Conservation (phyloP, 1,140 invertebrate species). For the Helicoverpa armigera region DNA sequence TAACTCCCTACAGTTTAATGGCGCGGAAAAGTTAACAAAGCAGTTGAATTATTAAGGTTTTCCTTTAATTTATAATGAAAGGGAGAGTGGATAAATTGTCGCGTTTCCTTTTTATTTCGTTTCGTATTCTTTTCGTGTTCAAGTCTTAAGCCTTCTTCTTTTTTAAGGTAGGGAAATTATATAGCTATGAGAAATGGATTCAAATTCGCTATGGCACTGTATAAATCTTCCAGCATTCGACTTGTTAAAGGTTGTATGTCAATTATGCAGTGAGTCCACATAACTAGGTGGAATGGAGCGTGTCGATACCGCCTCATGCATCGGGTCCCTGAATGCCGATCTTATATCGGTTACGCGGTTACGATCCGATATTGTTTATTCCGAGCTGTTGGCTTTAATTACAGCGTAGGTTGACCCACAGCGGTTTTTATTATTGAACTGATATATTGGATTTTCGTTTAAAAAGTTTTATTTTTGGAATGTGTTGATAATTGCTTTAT, state of each 20-base stretch:
- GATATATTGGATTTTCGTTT: neutral
- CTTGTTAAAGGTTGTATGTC: neutral
- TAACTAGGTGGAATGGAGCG: conserved; percentile 3
- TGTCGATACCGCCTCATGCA: neutral
- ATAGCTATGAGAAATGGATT: neutral
- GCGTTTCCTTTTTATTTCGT: neutral
- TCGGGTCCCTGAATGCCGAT: neutral
- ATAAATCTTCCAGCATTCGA: neutral
- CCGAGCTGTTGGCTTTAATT: conserved; percentile 1
- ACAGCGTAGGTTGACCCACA: neutral
- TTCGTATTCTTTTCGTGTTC: conserved; percentile 10
- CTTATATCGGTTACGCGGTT: conserved; percentile 32
- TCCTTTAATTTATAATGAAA: conserved; percentile 30
- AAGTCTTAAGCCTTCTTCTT: too few species aligned
- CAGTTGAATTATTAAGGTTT: conserved; percentile 8
- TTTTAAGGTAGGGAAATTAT: neutral
- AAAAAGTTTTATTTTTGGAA: too few species aligned
- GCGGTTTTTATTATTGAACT: conserved; percentile 4
- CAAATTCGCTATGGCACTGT: neutral
- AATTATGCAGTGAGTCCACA: conserved; percentile 10
- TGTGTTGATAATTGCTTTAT: too few species aligned
- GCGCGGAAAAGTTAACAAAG: conserved; percentile 22
- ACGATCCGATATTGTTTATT: neutral
- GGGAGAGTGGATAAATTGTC: neutral
- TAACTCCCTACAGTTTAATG: conserved; percentile 17